phyloP scores from a whole-genome alignment of 2,113 vertebrate species.

The Galemys pyrenaicus region DNA sequence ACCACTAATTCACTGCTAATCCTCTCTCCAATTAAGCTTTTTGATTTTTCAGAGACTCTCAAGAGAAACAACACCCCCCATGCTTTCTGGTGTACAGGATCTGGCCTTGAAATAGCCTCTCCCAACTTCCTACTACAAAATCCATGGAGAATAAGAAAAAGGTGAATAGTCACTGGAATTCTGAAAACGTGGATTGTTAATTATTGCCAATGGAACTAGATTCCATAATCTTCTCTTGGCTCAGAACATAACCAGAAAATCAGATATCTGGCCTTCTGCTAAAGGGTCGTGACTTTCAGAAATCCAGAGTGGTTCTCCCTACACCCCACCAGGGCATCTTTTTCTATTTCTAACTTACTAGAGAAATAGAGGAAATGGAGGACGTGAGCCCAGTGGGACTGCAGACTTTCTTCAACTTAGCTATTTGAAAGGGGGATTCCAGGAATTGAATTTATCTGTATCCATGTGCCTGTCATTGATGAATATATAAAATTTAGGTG shows the following conservation, averaged over 20 bases:
- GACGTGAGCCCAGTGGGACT: background rate
- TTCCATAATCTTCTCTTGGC: background rate
- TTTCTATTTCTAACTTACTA: background rate
- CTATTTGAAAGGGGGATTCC: background rate
- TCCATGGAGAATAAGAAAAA: background rate
- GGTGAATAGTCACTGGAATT: background rate
- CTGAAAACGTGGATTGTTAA: background rate
- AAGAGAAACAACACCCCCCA: background rate
- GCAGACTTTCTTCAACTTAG: background rate
- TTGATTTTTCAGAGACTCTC: background rate
- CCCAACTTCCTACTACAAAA: background rate
- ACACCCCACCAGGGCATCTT: background rate
- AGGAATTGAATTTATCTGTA: background rate
- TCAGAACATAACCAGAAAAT: background rate
- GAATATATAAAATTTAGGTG: background rate
- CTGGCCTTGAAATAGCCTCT: background rate
- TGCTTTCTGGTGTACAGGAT: background rate
- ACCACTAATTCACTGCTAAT: background rate
- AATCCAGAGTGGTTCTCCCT: background rate
- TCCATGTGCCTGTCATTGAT: background rate
- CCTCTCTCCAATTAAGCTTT: background rate
- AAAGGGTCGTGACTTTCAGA: background rate
- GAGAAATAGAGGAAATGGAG: background rate
- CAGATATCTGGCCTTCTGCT: background rate
- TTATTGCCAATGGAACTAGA: background rate